A percentile compares a stretch with the other conserved stretches of the same genome.
These are phyloP conservation scores for Pseudocheirus occidentalis DNA, from an alignment of 2,797 vertebrate genomes.

Conservation along the genomic window DNA sequence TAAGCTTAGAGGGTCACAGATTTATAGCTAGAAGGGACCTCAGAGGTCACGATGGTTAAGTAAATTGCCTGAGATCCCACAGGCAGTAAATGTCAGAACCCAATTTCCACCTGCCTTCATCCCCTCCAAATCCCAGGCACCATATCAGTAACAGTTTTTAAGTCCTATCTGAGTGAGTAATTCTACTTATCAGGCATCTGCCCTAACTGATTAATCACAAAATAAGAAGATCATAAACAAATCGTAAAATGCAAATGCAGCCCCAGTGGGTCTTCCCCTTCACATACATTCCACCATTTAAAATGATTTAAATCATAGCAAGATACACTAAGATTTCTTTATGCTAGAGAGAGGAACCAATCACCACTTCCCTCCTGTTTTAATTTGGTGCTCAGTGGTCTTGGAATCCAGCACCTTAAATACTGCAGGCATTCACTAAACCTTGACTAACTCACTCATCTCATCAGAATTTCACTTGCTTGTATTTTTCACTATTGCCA, in stretches of 20 bases:
- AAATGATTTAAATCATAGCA: neutral
- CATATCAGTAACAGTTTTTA: neutral
- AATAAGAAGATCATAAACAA: neutral
- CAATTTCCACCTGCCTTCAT: neutral
- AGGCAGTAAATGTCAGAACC: neutral
- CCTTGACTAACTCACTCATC: neutral
- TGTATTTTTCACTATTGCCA: neutral
- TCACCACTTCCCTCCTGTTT: neutral
- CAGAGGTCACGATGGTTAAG: neutral
- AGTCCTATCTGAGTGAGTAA: neutral
- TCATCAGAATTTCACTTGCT: neutral
- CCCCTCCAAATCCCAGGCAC: neutral
- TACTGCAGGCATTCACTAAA: neutral
- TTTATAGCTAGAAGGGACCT: neutral
- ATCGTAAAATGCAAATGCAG: neutral
- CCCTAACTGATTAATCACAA: neutral
- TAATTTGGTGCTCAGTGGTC: neutral
- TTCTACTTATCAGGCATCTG: neutral
- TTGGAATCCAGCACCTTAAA: neutral
- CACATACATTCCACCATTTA: neutral
- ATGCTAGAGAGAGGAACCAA: neutral
- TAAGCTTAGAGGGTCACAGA: neutral
- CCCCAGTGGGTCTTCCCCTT: neutral
- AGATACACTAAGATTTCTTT: neutral
- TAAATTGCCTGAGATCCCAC: neutral